Evolutionary conservation across 2,113 vertebrate species (phyloP).

Genomic region (Aegotheles bennettii): DNA sequence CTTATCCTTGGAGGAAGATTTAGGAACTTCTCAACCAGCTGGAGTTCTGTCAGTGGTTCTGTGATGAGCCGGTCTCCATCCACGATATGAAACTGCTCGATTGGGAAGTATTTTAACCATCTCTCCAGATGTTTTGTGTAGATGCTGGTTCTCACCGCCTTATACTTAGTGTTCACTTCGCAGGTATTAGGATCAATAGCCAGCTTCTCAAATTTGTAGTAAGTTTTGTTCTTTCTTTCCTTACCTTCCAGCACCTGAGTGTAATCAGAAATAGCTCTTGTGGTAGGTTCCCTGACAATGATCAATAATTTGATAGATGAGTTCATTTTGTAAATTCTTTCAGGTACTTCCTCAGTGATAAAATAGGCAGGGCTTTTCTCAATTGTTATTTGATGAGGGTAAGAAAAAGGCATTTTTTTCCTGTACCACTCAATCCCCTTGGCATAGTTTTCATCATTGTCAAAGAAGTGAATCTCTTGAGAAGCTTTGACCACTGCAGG

Average conservation of each 20-base stretch:
- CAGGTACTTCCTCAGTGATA: slow-evolving; percentile 93
- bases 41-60: slow-evolving; percentile 91
- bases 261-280: slow-evolving; percentile 94
- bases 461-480: slow-evolving; percentile 97
- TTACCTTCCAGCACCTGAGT: slow-evolving; percentile 96
- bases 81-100: slow-evolving; percentile 93
- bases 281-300: slow-evolving; percentile 94
- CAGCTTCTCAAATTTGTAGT: slow-evolving; percentile 93
- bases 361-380: slow-evolving; percentile 98
- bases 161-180: slow-evolving; percentile 96
- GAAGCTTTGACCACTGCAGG: slow-evolving; percentile 95
- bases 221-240: slow-evolving; percentile 95
- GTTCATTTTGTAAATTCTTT: slow-evolving; percentile 98
- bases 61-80: slow-evolving; percentile 92
- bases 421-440: slow-evolving; percentile 94
- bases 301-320: slow-evolving; percentile 93
- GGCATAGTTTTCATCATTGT: slow-evolving; percentile 93
- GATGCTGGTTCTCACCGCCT: slow-evolving; percentile 94
- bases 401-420: slow-evolving; percentile 96
- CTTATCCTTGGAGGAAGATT: slow-evolving; percentile 91
- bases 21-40: slow-evolving; percentile 91
- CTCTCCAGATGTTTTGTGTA: slow-evolving; percentile 96
- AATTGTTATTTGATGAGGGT: slow-evolving; percentile 94
- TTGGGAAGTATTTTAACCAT: slow-evolving; percentile 93
- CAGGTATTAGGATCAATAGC: slow-evolving; percentile 88